Conservation (phyloP, 2,888 invertebrate species). For the Patella ulyssiponensis region DNA sequence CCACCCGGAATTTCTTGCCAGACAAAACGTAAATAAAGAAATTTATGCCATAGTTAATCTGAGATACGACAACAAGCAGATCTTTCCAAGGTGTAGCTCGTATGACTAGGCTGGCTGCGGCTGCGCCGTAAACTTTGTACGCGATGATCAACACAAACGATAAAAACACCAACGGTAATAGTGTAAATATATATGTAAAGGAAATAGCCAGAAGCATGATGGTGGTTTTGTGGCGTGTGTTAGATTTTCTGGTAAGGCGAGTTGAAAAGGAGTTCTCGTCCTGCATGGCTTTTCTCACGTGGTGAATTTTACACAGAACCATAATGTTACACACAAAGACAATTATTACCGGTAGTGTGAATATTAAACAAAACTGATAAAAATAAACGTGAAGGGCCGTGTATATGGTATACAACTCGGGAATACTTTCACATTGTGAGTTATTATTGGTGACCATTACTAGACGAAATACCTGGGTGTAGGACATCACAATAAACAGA, state of each 20-base stretch:
- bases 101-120: conserved; percentile 28
- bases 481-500: conserved; percentile 53
- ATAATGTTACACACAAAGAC: conserved; percentile 60
- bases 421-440: conserved; percentile 19
- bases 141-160: conserved; percentile 42
- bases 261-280: conserved; percentile 40
- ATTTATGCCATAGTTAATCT: conserved; percentile 56
- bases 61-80: conserved; percentile 45
- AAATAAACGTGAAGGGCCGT: conserved; percentile 59
- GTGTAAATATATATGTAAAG: conserved; percentile 50
- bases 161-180: conserved; percentile 46
- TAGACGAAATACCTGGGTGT: conserved; percentile 63
- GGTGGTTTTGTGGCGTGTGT: conserved; percentile 51
- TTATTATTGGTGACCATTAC: conserved; percentile 26
- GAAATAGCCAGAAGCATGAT: conserved; percentile 53
- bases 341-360: conserved; percentile 58
- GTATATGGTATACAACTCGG: conserved; percentile 40
- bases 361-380: conserved; percentile 60
- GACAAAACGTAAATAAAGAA: conserved; percentile 61
- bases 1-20: conserved; percentile 53
- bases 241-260: conserved; percentile 29
- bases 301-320: conserved; percentile 57
- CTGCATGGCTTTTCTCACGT: conserved; percentile 33
- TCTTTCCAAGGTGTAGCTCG: conserved; percentile 38
- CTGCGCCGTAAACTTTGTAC: conserved; percentile 32